Base-by-base conservation (phyloP, 2,888 invertebrate genomes). In the Xestoiulus laeticollis region DNA sequence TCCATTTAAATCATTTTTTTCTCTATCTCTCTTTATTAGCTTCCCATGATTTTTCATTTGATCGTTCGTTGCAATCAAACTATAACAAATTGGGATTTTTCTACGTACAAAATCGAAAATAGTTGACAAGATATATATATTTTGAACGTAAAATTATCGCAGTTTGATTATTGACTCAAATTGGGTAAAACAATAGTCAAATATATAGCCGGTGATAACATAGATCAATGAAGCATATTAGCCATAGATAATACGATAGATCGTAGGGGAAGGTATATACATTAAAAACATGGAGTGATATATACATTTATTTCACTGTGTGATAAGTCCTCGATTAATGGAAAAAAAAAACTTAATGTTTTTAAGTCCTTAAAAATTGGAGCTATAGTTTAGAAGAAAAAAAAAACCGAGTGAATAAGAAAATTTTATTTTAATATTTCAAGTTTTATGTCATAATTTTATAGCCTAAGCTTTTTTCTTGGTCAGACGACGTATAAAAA, bases 381-480 rank as follows among this genome's bases (percentile, higher is more conserved):
- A 78, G 30, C 22, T 78, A 3, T 78, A 78, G 78, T 78, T 78
- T 78, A 78, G 78, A 14, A 68, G 14, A 14, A 44, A 44, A 44
- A 43, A 43, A 48, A 78, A 78, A 78, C 30, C 30, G 30, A 78
- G 78, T 78, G 78, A 78, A 32, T 78, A 12, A 14, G 4, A 30
- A 78, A 78, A 16, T 78, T 12, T 78, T 78, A 78, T 78, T 78
- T 78, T 78, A 78, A 78, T 78, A 78, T 78, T 78, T 78, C 78
- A 30, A 78, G 78, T 78, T 78, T 78, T 78, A 30, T 78, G 78
- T 78, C 78, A 78, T 78, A 78, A 78, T 78, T 78, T 78, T 78
- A 78, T 78, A 78, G 78, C 78, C 30, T 4, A 78, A 30, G 14
- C 14, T 78, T 30, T 78, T 30, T 30, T 78, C 78, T 78, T 16